These are phyloP conservation scores for Dichetophora obliterata DNA, from an alignment of 2,888 invertebrate genomes.

Conservation along the genomic window DNA sequence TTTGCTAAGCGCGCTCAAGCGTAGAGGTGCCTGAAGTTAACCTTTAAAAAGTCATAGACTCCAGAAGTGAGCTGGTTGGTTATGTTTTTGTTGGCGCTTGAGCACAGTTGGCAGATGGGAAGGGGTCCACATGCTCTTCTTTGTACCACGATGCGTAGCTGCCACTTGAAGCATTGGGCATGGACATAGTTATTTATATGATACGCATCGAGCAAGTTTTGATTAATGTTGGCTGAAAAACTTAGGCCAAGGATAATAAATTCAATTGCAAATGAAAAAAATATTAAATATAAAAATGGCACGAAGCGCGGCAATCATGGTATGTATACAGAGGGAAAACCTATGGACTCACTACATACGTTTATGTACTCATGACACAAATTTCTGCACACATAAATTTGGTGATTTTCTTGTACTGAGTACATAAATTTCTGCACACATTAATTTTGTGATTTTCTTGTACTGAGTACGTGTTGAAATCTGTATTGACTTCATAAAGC, in stretches of 20 bases:
- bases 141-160: background rate
- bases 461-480: too few species aligned
- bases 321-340: too few species aligned
- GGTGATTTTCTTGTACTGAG: too few species aligned
- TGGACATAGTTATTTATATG: conserved; percentile 15
- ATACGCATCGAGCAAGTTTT: conserved; percentile 14
- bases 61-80: background rate
- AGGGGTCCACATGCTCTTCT: background rate
- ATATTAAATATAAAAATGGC: background rate
- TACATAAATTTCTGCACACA: too few species aligned
- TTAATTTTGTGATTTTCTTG: too few species aligned
- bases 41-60: conserved; percentile 4
- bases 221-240: background rate
- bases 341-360: too few species aligned
- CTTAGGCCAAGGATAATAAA: background rate
- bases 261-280: background rate
- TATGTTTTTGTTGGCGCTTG: background rate
- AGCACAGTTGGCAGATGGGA: background rate
- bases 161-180: background rate
- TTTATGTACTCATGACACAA: too few species aligned
- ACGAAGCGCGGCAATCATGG: background rate
- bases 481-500: too few species aligned
- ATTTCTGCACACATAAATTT: too few species aligned
- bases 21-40: conserved; percentile 24
- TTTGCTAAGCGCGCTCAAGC: conserved; percentile 25